A percentile compares a stretch with the other conserved stretches of the same genome.
These are phyloP conservation scores for Azemiops feae DNA, from an alignment of 2,113 vertebrate species.

Conservation along the genomic window DNA sequence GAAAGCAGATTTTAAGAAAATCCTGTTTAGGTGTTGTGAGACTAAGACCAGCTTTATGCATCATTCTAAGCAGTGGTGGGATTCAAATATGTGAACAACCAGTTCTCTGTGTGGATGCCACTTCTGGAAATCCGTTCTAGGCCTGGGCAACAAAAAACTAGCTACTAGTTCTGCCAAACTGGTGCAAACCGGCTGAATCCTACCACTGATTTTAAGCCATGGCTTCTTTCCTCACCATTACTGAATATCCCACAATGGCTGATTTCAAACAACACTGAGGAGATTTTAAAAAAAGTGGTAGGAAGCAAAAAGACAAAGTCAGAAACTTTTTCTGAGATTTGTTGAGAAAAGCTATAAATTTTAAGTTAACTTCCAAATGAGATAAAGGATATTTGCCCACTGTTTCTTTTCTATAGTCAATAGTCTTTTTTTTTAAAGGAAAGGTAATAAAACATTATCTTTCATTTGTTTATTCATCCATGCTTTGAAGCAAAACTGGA, in stretches of 20 bases:
- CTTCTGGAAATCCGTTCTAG: too few relatives aligned
- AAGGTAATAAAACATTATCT: background rate
- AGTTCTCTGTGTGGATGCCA: too few relatives aligned
- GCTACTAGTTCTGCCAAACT: too few relatives aligned
- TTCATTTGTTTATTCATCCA: background rate
- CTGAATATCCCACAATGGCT: background rate
- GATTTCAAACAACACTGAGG: background rate
- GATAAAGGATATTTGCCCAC: background rate
- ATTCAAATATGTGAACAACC: too few relatives aligned
- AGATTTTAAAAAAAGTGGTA: background rate
- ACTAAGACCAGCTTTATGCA: background rate
- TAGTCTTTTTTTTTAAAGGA: background rate
- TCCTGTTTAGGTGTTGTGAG: background rate
- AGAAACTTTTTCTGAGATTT: background rate
- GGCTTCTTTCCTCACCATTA: background rate
- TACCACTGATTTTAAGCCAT: background rate
- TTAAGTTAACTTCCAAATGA: background rate
- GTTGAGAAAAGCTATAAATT: background rate
- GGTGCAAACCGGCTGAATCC: too few relatives aligned
- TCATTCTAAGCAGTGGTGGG: background rate
- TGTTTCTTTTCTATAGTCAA: background rate
- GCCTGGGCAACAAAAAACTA: too few relatives aligned
- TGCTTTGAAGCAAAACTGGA: conserved; percentile 7
- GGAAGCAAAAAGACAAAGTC: background rate
- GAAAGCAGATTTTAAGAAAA: background rate